Evolutionary conservation across 1,140 invertebrate genomes (phyloP), one percentile per base, ranked within the genome.

Genomic region (Penaeus chinensis): DNA sequence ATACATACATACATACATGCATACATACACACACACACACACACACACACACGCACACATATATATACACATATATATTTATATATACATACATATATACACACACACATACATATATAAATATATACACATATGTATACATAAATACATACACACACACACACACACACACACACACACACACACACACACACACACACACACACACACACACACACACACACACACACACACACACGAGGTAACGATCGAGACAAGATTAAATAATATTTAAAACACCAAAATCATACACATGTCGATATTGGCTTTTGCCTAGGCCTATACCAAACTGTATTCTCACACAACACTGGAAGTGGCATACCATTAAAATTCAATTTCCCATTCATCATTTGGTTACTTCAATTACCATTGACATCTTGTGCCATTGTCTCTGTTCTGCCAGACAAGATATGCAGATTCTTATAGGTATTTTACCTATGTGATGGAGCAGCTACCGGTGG

Each of bases 71-170:
- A 74, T 74, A 74, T 32, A 74, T 32, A 74, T 32, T 32, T 74
- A 74, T 32, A 74, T 32, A 74, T 32, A 74, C 4, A 74, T 32
- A 74, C 10, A 74, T 32, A 32, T 4, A 74, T 74, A 74, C 32
- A 74, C 32, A 74, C 24, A 54, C 62, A 80, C 62, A 80, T 80
- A 80, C 24, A 80, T 80, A 80, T 61, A 80, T 80, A 80, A 22
- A 80, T 80, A 80, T 80, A 80, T 60, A 80, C 7, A 80, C 62
- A 80, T 61, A 80, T 80, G 62, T 80, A 80, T 61, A 80, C 62
- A 80, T 80, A 80, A 61, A 61, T 80, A 80, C 61, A 80, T 80
- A 80, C 61, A 80, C 22, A 71, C 27, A 71, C 27, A 11, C 0
- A 10, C 7, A 0, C 5, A 20, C 10, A 37, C 10, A 47, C 24